A percentile compares a stretch with the other conserved stretches of the same genome.
phyloP scores from a whole-genome alignment of 2,888 invertebrate species.

The Diaphora mendica region DNA sequence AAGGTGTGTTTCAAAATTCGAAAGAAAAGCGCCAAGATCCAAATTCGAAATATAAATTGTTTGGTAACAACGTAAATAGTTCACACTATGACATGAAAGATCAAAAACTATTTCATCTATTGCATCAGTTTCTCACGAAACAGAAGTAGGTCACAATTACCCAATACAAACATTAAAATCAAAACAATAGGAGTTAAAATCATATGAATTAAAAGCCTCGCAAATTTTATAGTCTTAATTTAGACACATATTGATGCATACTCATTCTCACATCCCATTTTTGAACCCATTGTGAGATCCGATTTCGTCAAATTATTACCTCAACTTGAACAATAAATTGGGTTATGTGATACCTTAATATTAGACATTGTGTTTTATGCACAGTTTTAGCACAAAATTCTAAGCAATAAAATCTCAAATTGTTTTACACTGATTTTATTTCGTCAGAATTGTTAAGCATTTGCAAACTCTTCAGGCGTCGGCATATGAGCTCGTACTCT shows the following conservation, averaged over 20 bases:
- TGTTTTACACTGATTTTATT: neutral
- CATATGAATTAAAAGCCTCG: conserved; percentile 5
- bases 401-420: neutral
- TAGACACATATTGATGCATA: neutral
- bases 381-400: neutral
- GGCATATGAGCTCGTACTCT: conserved; percentile 89
- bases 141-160: conserved; percentile 18
- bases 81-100: neutral
- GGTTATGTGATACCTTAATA: neutral
- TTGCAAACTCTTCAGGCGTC: conserved; percentile 87
- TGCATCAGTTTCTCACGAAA: conserved; percentile 26
- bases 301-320: neutral
- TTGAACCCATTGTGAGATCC: neutral
- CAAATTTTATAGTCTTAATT: conserved; percentile 9
- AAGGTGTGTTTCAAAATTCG: neutral
- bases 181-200: conserved; percentile 18
- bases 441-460: neutral
- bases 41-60: neutral
- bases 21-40: neutral
- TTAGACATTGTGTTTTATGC: neutral
- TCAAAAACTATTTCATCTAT: conserved; percentile 3
- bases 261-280: conserved; percentile 1
- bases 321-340: neutral
- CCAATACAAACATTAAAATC: conserved; percentile 17
- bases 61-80: neutral